Conservation (phyloP, 1,140 invertebrate species). For the Akabosia matsudoensis region DNA sequence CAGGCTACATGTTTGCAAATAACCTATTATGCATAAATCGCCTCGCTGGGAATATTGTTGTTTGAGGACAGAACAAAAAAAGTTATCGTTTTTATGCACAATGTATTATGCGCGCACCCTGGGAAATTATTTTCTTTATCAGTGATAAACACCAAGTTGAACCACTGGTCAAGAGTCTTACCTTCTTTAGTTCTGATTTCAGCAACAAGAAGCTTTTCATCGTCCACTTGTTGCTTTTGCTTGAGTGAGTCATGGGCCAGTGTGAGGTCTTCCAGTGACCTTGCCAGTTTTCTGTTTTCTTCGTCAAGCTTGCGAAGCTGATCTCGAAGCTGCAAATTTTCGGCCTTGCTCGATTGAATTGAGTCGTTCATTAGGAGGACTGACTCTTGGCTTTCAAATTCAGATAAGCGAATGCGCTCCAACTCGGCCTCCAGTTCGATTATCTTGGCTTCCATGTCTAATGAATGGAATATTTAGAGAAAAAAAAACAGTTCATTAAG, state of each 20-base stretch:
- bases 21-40: too few relatives aligned
- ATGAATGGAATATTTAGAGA: not conserved
- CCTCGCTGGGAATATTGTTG: too few relatives aligned
- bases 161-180: not conserved
- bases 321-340: slow-evolving; percentile 29
- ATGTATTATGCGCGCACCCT: too few relatives aligned
- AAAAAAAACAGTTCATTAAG: not conserved
- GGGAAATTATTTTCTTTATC: too few relatives aligned
- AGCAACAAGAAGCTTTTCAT: slow-evolving; percentile 37
- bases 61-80: not conserved
- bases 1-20: too few relatives aligned
- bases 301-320: slow-evolving; percentile 35
- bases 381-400: slow-evolving; percentile 46
- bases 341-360: slow-evolving; percentile 29
- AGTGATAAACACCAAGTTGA: not conserved
- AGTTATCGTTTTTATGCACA: too few relatives aligned
- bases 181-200: slow-evolving; percentile 43
- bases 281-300: slow-evolving; percentile 29
- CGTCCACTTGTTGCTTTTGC: slow-evolving; percentile 27
- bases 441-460: slow-evolving; percentile 40
- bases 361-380: slow-evolving; percentile 43
- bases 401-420: slow-evolving; percentile 40
- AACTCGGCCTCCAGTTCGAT: slow-evolving; percentile 43
- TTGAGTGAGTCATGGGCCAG: slow-evolving; percentile 41
- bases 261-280: slow-evolving; percentile 28